These are phyloP conservation scores for Calyptommatus sinebrachiatus DNA, from an alignment of 2,113 vertebrate genomes.

Conservation along the genomic window DNA sequence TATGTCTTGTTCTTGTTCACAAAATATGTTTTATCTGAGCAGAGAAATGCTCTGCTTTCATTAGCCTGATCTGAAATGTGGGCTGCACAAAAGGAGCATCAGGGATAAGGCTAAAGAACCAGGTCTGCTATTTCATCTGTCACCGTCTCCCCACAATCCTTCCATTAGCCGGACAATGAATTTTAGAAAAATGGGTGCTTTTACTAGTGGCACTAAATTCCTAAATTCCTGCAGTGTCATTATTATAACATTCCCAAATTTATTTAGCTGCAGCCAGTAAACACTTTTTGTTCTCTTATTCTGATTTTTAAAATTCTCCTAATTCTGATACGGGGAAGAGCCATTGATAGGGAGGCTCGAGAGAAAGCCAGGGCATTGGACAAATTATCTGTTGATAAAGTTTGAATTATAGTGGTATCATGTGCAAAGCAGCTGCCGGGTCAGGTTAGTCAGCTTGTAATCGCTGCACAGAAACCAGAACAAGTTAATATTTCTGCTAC, in stretches of 20 bases:
- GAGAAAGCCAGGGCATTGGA: background rate
- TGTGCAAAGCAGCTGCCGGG: background rate
- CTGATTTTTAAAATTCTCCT: background rate
- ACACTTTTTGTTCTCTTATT: background rate
- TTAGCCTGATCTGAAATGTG: background rate
- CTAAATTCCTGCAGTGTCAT: background rate
- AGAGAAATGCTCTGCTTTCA: background rate
- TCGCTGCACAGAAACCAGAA: no score
- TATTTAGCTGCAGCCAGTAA: background rate
- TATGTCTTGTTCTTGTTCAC: conserved; percentile 14
- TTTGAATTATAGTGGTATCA: no score
- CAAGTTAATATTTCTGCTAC: no score
- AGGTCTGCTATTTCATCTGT: background rate
- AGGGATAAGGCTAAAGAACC: no score
- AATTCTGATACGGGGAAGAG: no score
- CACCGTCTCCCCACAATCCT: background rate
- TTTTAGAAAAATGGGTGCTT: background rate
- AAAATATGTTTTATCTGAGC: conserved; percentile 21
- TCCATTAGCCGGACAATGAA: background rate
- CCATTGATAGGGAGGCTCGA: background rate
- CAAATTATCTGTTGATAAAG: no score
- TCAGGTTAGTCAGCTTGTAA: no score
- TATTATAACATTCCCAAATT: background rate
- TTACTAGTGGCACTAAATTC: background rate
- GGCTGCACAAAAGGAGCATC: background rate